Percentiles rank a stretch among this genome's conserved stretches.
phyloP scores from a whole-genome alignment of 2,797 vertebrate species.

The Ptychobarbus kaznakovi region DNA sequence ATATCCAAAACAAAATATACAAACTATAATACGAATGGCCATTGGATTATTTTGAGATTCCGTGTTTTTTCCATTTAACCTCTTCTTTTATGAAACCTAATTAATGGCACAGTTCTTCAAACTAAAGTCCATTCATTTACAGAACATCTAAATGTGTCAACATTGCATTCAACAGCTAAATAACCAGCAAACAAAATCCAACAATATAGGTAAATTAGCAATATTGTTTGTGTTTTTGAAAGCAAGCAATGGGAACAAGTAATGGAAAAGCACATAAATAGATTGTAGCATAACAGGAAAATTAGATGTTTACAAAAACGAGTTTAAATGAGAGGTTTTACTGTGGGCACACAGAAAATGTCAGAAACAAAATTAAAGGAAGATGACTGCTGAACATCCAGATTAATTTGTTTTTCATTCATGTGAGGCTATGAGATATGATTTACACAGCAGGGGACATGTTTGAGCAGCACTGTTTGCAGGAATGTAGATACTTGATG shows the following conservation, averaged over 20 bases:
- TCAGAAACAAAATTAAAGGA: conserved; percentile 23
- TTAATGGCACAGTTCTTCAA: background rate
- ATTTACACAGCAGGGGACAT: conserved; percentile 36
- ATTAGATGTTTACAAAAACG: conserved; percentile 27
- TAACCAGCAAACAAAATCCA: background rate
- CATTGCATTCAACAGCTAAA: background rate
- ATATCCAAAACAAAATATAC: background rate
- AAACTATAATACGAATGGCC: background rate
- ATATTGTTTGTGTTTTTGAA: background rate
- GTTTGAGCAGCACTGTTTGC: conserved; percentile 19
- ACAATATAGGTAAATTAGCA: background rate
- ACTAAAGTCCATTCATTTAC: background rate
- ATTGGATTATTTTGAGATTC: background rate
- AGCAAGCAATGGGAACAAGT: background rate
- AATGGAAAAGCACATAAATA: background rate
- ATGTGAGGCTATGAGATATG: conserved; percentile 3
- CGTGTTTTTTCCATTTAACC: background rate
- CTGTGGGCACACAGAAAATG: conserved; percentile 16
- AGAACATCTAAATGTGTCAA: background rate
- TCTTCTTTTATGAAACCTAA: background rate
- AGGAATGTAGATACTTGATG: conserved; percentile 39
- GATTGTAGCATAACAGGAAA: conserved; percentile 1
- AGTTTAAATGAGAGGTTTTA: conserved; percentile 36
- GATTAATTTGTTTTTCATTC: conserved; percentile 36
- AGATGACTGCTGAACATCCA: conserved; percentile 18